phyloP scores from a whole-genome alignment of 2,113 vertebrate genomes.

The Charadrius vociferus region DNA sequence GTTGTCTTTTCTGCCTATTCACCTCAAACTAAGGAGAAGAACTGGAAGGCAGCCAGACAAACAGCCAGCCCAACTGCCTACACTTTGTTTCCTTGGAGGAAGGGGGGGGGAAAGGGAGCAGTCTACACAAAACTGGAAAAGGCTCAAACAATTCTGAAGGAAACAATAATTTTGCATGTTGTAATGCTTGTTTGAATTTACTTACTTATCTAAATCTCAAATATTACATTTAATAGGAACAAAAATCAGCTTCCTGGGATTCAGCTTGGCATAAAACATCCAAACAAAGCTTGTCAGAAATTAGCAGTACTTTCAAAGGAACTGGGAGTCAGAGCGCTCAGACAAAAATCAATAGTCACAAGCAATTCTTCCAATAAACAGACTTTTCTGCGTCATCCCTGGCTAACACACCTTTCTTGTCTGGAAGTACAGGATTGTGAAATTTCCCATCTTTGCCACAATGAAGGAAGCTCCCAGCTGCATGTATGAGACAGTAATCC shows the following conservation, averaged over 20 bases:
- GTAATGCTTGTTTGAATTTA: not conserved
- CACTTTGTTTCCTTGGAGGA: not conserved
- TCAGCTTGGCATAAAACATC: not conserved
- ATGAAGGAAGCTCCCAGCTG: not conserved
- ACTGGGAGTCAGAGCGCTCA: not conserved
- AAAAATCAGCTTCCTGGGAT: not conserved
- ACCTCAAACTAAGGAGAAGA: not conserved
- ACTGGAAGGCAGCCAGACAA: not conserved
- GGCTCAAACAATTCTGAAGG: not conserved
- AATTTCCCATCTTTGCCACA: not conserved
- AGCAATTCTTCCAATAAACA: not conserved
- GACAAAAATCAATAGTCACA: not conserved
- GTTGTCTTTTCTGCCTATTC: not conserved
- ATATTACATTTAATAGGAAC: not conserved
- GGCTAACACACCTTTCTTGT: not conserved
- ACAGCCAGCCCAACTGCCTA: not conserved
- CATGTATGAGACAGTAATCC: not conserved
- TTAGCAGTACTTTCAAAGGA: not conserved
- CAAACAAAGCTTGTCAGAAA: not conserved
- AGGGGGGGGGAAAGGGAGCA: rapidly evolving
- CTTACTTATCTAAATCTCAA: not conserved
- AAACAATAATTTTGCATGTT: not conserved
- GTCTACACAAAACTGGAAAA: not conserved
- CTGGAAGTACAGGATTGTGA: not conserved
- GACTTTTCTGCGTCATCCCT: not conserved